Conservation (phyloP, 92 coral and sea anemone species). For the Siderastrea radians region DNA sequence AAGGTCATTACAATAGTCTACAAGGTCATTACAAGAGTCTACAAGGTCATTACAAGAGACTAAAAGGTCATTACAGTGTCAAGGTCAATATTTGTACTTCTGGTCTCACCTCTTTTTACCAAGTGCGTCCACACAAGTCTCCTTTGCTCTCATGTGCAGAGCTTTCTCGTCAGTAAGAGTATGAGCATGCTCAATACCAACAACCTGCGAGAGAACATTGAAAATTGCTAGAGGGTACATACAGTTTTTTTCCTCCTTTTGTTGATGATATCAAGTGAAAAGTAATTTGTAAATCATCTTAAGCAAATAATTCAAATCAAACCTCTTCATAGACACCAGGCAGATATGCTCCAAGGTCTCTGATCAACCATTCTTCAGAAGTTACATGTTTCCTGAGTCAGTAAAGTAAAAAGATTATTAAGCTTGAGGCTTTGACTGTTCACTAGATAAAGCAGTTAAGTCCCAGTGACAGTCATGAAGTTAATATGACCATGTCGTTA, state of each 20-base stretch:
- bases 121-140: constrained; percentile 87
- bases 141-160: constrained; percentile 86
- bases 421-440: neutral
- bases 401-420: neutral
- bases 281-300: neutral
- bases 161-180: constrained; percentile 88
- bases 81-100: too few relatives aligned
- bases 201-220: constrained; percentile 54
- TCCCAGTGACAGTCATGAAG: too few relatives aligned
- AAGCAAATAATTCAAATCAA: neutral
- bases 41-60: too few relatives aligned
- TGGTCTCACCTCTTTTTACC: constrained; percentile 87
- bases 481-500: neutral
- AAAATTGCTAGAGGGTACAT: too few relatives aligned
- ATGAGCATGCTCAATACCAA: constrained; percentile 79
- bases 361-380: constrained; percentile 93
- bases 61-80: too few relatives aligned
- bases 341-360: constrained; percentile 90
- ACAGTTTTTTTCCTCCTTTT: too few relatives aligned
- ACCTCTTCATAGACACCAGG: constrained; percentile 97
- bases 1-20: too few relatives aligned
- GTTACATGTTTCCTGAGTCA: constrained; percentile 85
- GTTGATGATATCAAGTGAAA: neutral
- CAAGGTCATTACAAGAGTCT: too few relatives aligned
- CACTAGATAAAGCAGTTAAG: neutral